Evolutionary conservation across 2,888 invertebrate genomes (phyloP).

Genomic region (Drosophila quinaria): DNA sequence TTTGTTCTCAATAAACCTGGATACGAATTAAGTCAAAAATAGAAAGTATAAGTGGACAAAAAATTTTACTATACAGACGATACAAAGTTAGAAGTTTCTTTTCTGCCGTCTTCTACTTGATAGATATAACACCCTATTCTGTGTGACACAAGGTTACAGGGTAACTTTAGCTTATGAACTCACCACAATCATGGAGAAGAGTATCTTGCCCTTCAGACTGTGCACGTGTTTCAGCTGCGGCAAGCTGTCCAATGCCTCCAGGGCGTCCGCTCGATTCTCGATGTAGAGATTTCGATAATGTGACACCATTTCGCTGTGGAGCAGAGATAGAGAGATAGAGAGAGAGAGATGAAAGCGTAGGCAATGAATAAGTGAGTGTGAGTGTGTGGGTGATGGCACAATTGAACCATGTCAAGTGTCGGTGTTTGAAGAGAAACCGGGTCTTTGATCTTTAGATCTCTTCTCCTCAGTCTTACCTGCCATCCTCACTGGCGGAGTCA

Average conservation of each 20-base stretch:
- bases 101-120: not conserved
- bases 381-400: slow-evolving; percentile 40
- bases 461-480: slow-evolving; percentile 75
- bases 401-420: slow-evolving; percentile 55
- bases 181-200: slow-evolving; percentile 98
- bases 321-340: slow-evolving; percentile 23
- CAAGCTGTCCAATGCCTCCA: slow-evolving; percentile 94
- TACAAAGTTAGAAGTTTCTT: not conserved
- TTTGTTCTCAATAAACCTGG: not conserved
- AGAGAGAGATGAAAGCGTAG: slow-evolving; percentile 34
- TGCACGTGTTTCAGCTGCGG: slow-evolving; percentile 93
- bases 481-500: slow-evolving; percentile 87
- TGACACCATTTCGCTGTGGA: slow-evolving; percentile 89
- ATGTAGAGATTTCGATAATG: slow-evolving; percentile 94
- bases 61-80: not conserved
- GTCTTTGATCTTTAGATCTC: slow-evolving; percentile 19
- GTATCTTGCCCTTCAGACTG: slow-evolving; percentile 96
- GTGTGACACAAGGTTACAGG: not conserved
- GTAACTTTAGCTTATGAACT: slow-evolving; percentile 85
- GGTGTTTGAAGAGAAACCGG: slow-evolving; percentile 36
- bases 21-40: no score
- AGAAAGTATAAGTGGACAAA: not conserved
- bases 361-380: slow-evolving; percentile 37
- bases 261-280: slow-evolving; percentile 92
- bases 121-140: not conserved